phyloP scores from a whole-genome alignment of 2,888 invertebrate species.

The Drosophila peninsularis region DNA sequence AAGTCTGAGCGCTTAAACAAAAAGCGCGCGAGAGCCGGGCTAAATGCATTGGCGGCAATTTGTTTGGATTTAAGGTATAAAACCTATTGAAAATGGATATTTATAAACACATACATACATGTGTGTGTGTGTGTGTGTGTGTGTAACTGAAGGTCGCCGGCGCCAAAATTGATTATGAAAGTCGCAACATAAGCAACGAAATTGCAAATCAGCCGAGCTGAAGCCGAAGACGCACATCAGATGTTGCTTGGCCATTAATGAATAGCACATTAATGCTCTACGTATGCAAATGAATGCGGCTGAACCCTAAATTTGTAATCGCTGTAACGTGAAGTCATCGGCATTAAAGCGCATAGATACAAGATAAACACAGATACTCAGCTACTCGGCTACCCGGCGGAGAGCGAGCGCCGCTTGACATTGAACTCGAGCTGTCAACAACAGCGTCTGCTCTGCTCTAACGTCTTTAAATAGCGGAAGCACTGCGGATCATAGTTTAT shows the following conservation, averaged over 20 bases:
- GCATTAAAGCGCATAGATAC: conserved; percentile 20
- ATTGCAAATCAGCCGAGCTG: conserved; percentile 34
- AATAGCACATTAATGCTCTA: conserved; percentile 44
- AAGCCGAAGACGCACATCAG: conserved; percentile 18
- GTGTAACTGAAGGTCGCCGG: conserved; percentile 68
- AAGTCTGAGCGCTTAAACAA: conserved; percentile 42
- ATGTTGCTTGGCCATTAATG: conserved; percentile 48
- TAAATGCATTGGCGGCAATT: conserved; percentile 66
- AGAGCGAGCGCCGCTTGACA: conserved; percentile 50
- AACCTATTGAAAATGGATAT: conserved; percentile 28
- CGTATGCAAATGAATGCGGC: conserved; percentile 62
- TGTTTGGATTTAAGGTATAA: conserved; percentile 54
- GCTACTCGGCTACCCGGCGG: background rate
- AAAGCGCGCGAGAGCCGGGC: conserved; percentile 31
- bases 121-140: background rate
- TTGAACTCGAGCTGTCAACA: conserved; percentile 62
- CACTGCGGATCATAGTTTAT: conserved; percentile 50
- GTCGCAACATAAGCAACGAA: conserved; percentile 54
- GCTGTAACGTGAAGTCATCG: conserved; percentile 45
- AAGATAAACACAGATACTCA: conserved; percentile 4
- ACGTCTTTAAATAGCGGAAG: conserved; percentile 57
- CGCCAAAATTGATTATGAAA: conserved; percentile 63
- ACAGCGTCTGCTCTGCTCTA: conserved; percentile 1
- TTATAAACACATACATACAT: background rate
- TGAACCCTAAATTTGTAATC: conserved; percentile 35